Base-by-base conservation (phyloP, 2,113 vertebrate genomes). In the Sceloporus tristichus region DNA sequence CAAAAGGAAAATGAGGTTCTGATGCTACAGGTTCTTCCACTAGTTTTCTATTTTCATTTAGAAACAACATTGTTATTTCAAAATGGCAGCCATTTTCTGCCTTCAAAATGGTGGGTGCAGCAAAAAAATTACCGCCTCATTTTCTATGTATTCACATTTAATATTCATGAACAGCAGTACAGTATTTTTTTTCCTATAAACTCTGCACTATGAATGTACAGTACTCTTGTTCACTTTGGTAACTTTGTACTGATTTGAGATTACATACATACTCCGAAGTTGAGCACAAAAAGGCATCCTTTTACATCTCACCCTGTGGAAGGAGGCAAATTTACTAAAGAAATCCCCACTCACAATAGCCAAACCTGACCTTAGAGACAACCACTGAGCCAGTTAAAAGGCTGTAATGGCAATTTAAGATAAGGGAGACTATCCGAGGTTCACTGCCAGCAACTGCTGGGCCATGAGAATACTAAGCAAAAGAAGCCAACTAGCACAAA, bases 381-480 rank as follows among this genome's bases (percentile, higher is more conserved):
- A 53, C 59, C 19, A 4, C 29, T 13, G 9, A 78, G 76, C 42
- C 74, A 38, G 38, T 29, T 21, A 42, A 77, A 76, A 85, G 73
- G 10, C 18, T 68, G 27, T 40, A 78, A 34, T 29, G 16, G 29
- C 29, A 19, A 38, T 56, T 65, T 34, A 75, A 34, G 56, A 27
- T 66, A 48, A 62, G 21, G 27, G 19, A 65, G 54, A n/a, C 62
- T 66, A 88, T 88, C 80, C 42, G 38, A 48, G 53, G 4, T 18
- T 29, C 16, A 42, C 27, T 65, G 29, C 74, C 62, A 68, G 25
- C 81, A 88, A 40, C 18, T 21, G 25, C 56, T 54, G 48, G 16
- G 65, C 56, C 65, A 21, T 86, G 21, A 59, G 29, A 83, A 83
- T 77, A 38, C 59, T 77, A 54, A 82, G 40, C 16, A 70, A 88